Percentiles rank a stretch among this genome's conserved stretches.
Conservation (phyloP, 2,888 invertebrate species). For the Sphaerophoria rueppellii region DNA sequence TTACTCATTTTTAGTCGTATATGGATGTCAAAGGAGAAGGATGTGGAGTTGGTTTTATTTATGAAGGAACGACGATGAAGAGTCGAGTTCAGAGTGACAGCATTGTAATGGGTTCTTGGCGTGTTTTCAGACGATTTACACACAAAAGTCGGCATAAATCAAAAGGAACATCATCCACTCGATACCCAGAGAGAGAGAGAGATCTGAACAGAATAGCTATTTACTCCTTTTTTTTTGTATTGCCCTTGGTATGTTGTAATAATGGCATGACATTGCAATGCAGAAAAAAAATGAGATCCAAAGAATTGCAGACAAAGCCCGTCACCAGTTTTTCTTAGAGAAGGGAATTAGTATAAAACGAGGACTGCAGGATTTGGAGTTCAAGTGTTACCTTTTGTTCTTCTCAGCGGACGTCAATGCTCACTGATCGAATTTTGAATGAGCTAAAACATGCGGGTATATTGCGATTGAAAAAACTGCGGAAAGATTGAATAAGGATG, state of each 20-base stretch:
- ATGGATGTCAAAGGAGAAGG: background rate
- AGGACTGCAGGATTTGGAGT: background rate
- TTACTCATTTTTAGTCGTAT: constrained; percentile 46
- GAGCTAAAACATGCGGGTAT: too few relatives aligned
- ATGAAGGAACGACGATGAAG: background rate
- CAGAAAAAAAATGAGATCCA: constrained; percentile 13
- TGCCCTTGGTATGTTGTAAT: constrained; percentile 81
- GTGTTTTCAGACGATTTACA: constrained; percentile 39
- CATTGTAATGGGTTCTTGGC: constrained; percentile 67
- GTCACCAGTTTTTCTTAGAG: too few relatives aligned
- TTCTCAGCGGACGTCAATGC: too few relatives aligned
- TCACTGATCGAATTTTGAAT: too few relatives aligned
- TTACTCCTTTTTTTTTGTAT: constrained; percentile 6
- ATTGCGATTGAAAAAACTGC: constrained; percentile 33
- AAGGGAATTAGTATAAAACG: background rate
- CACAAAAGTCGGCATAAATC: constrained; percentile 66
- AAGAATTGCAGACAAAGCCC: background rate
- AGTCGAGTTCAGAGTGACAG: constrained; percentile 58
- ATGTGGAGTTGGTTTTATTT: background rate
- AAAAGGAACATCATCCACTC: constrained; percentile 56
- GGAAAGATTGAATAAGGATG: background rate
- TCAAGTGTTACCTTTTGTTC: too few relatives aligned
- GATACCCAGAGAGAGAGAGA: constrained; percentile 22
- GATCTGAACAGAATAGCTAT: constrained; percentile 42
- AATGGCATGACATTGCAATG: constrained; percentile 83